Percentiles rank a stretch among this genome's conserved stretches.
Evolutionary conservation across 2,113 vertebrate species (phyloP).

Genomic region (Dicerorhinus sumatrensis): DNA sequence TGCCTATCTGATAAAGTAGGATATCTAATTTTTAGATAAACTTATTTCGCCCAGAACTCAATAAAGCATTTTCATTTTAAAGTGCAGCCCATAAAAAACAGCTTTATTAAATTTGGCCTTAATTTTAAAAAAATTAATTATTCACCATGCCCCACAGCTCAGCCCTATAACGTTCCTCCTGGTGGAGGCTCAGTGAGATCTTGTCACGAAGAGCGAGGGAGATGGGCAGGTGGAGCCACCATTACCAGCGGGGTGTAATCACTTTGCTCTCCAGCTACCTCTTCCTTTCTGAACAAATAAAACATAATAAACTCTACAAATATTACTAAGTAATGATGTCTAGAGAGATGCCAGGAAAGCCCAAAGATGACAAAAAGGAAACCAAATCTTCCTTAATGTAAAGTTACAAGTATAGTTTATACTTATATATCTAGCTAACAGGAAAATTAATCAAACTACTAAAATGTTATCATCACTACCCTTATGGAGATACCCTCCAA

Average conservation of each 20-base stretch:
- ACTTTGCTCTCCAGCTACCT: not conserved
- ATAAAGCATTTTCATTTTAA: not conserved
- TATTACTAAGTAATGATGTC: not conserved
- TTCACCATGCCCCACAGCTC: not conserved
- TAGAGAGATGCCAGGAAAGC: not conserved
- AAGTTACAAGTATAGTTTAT: not conserved
- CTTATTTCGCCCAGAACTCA: not conserved
- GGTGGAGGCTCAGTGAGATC: not conserved
- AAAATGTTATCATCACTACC: not conserved
- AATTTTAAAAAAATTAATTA: not conserved
- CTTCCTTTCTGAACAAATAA: not conserved
- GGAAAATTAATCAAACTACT: not conserved
- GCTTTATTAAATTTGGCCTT: not conserved
- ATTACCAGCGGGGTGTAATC: not conserved
- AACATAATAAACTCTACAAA: not conserved
- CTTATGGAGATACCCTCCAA: not conserved
- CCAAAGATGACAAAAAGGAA: not conserved
- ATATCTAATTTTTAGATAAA: not conserved
- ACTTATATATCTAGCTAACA: not conserved
- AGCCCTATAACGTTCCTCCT: not conserved
- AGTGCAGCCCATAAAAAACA: not conserved
- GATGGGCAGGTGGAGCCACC: not conserved
- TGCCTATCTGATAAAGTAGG: not conserved
- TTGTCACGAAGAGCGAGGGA: not conserved
- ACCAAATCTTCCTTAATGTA: not conserved